phyloP scores from a whole-genome alignment of 2,888 invertebrate genomes.

The Eristalis arbustorum region DNA sequence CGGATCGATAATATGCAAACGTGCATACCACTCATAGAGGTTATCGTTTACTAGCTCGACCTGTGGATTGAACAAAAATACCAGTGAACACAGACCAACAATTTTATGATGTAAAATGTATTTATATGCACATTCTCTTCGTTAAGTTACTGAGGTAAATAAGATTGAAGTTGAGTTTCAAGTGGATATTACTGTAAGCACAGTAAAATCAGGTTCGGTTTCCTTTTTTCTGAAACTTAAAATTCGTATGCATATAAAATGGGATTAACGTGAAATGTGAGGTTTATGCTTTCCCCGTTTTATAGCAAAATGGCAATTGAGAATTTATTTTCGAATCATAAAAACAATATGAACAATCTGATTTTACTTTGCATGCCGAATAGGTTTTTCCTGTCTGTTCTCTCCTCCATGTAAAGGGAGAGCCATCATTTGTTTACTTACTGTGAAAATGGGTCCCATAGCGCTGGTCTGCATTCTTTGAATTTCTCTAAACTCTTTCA shows the following conservation, averaged over 20 bases:
- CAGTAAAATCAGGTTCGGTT: neutral
- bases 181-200: constrained; percentile 4
- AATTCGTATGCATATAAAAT: neutral
- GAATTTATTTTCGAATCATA: neutral
- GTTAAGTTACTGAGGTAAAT: constrained; percentile 35
- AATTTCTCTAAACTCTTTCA: constrained; percentile 92
- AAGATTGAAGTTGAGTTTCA: neutral
- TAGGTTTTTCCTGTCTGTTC: neutral
- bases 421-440: constrained; percentile 73
- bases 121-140: neutral
- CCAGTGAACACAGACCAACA: neutral
- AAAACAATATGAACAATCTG: neutral
- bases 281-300: neutral
- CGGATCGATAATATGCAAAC: constrained; percentile 89
- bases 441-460: constrained; percentile 88
- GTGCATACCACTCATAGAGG: constrained; percentile 93
- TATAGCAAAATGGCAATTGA: neutral
- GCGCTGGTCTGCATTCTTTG: constrained; percentile 86
- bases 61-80: constrained; percentile 75
- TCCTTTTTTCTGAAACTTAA: neutral
- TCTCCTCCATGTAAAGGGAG: neutral
- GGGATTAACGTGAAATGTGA: neutral
- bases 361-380: neutral
- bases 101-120: neutral
- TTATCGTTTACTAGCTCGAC: constrained; percentile 92